A percentile compares a stretch with the other conserved stretches of the same genome.
Conservation (phyloP, 2,888 invertebrate species). For the Rhorus exstirpatorius region DNA sequence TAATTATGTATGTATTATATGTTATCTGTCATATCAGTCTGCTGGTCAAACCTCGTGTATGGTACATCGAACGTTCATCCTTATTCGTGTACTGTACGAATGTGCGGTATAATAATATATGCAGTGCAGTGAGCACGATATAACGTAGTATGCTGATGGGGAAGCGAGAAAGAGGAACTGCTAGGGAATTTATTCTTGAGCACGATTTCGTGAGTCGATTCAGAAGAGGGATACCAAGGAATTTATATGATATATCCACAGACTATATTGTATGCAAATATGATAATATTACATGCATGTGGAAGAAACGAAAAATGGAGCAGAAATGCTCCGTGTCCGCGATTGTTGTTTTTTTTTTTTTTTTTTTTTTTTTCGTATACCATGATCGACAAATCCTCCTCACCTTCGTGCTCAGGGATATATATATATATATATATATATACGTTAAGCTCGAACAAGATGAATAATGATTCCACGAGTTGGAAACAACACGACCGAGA, state of each 20-base stretch:
- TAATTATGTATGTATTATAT: neutral
- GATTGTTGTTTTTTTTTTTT: too few species aligned
- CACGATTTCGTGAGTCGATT: slow-evolving; percentile 63
- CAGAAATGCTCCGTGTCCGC: slow-evolving; percentile 21
- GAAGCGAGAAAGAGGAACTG: slow-evolving; percentile 12
- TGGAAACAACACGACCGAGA: slow-evolving; percentile 20
- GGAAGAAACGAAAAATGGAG: slow-evolving; percentile 24
- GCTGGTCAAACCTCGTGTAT: slow-evolving; percentile 51
- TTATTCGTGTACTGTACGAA: slow-evolving; percentile 51
- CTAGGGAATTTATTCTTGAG: slow-evolving; percentile 62
- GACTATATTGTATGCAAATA: neutral
- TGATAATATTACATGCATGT: neutral
- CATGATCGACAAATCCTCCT: slow-evolving; percentile 44
- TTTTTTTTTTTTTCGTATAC: slow-evolving; percentile 15
- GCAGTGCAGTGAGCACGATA: slow-evolving; percentile 22
- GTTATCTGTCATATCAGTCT: slow-evolving; percentile 41
- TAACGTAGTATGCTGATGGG: slow-evolving; percentile 50
- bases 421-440: neutral
- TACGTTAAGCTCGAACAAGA: neutral
- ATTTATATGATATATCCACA: slow-evolving; percentile 21
- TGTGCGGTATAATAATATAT: slow-evolving; percentile 11
- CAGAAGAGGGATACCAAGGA: slow-evolving; percentile 23
- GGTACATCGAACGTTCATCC: slow-evolving; percentile 57
- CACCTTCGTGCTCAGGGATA: slow-evolving; percentile 32
- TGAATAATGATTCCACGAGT: slow-evolving; percentile 25